Evolutionary conservation across 2,888 invertebrate species (phyloP).

Genomic region (Lasioglossum vierecki): DNA sequence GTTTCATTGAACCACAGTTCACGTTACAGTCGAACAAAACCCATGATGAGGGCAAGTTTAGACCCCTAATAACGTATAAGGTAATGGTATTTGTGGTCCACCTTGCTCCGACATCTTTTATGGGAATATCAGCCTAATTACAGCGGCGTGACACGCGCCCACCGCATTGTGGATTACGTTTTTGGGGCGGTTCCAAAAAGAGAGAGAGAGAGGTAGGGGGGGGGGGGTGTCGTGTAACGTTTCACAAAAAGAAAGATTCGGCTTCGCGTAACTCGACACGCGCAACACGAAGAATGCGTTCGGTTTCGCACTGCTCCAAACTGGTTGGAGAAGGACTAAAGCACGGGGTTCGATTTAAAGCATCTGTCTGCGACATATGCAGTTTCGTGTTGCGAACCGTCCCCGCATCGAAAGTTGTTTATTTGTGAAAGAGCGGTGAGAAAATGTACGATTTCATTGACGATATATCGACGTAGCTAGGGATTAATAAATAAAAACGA

Average conservation of each 20-base stretch:
- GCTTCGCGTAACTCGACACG: conserved; percentile 56
- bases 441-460: background rate
- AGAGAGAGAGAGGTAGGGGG: no score
- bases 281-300: conserved; percentile 56
- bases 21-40: conserved; percentile 37
- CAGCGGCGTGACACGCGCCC: conserved; percentile 43
- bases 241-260: conserved; percentile 43
- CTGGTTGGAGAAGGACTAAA: conserved; percentile 31
- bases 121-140: conserved; percentile 73
- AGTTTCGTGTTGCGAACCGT: conserved; percentile 57
- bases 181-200: conserved; percentile 52
- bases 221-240: conserved; percentile 71
- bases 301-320: conserved; percentile 42
- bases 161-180: conserved; percentile 61
- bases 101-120: conserved; percentile 63
- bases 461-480: background rate
- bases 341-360: conserved; percentile 52
- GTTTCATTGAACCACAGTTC: conserved; percentile 26
- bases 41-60: conserved; percentile 43
- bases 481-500: no score
- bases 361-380: conserved; percentile 67
- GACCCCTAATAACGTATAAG: conserved; percentile 49
- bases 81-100: conserved; percentile 70
- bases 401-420: conserved; percentile 29
- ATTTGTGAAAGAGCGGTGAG: conserved; percentile 8